These are phyloP conservation scores for Aurelia coerulea DNA, from an alignment of 30 jellyfish, hydroid and myxozoan genomes.

Conservation along the genomic window DNA sequence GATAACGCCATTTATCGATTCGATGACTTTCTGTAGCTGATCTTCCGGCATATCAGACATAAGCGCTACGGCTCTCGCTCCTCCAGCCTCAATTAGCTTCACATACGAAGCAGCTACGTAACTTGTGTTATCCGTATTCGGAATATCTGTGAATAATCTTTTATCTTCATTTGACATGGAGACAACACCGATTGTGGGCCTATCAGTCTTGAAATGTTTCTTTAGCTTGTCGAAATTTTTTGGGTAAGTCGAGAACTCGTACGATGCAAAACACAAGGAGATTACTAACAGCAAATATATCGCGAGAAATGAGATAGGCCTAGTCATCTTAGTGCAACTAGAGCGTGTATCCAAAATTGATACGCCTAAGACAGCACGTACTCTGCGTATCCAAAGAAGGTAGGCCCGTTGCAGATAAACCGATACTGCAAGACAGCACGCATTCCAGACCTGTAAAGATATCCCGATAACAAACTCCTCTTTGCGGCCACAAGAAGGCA, in stretches of 20 bases:
- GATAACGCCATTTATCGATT: slow-evolving; percentile 79
- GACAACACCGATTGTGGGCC: slow-evolving; percentile 74
- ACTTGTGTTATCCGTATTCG: slow-evolving; percentile 54
- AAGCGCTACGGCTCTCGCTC: slow-evolving; percentile 90
- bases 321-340: background rate
- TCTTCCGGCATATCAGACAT: slow-evolving; percentile 65
- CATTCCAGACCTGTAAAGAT: no score
- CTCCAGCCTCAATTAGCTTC: slow-evolving; percentile 85
- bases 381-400: no score
- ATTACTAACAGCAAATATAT: background rate
- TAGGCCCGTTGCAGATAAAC: no score
- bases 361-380: no score
- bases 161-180: slow-evolving; percentile 72
- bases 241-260: slow-evolving; percentile 69
- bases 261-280: background rate
- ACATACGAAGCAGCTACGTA: slow-evolving; percentile 86
- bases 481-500: no score
- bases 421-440: no score
- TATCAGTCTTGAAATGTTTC: slow-evolving; percentile 55
- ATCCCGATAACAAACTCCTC: no score
- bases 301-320: background rate
- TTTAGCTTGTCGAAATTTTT: slow-evolving; percentile 63
- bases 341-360: no score
- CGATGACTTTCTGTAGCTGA: slow-evolving; percentile 49
- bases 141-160: slow-evolving; percentile 40